Percentiles rank a stretch among this genome's conserved stretches.
These are phyloP conservation scores for Percopsis transmontana DNA, from an alignment of 2,113 vertebrate genomes.

Conservation along the genomic window DNA sequence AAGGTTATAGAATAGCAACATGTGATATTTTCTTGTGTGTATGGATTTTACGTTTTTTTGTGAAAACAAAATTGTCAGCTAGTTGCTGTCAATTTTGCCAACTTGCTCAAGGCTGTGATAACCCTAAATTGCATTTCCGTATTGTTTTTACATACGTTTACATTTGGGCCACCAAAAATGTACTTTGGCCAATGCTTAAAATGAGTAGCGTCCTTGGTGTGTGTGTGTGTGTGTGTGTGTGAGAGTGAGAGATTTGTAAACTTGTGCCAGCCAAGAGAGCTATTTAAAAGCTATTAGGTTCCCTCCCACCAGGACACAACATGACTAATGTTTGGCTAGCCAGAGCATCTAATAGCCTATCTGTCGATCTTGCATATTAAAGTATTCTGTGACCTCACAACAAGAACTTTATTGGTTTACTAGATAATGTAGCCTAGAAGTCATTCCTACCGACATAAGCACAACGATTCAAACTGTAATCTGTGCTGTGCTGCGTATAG, in stretches of 20 bases:
- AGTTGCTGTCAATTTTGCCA: too few species aligned
- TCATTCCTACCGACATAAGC: not conserved
- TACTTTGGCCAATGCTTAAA: constrained; percentile 1
- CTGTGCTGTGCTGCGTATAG: too few species aligned
- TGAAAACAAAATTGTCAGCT: too few species aligned
- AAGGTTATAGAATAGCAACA: too few species aligned
- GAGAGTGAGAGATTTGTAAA: constrained; percentile 15
- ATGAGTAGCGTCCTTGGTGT: not conserved
- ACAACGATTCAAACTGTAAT: not conserved
- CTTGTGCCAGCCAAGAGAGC: constrained; percentile 37
- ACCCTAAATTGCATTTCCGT: too few species aligned
- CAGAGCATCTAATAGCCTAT: not conserved
- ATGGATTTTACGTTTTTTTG: too few species aligned
- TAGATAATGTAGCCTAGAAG: not conserved
- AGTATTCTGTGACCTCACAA: not conserved
- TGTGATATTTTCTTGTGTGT: too few species aligned
- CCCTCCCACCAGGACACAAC: constrained; percentile 32
- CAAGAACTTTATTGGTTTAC: not conserved
- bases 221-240: not conserved
- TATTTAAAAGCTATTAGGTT: constrained; percentile 45
- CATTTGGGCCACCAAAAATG: too few species aligned
- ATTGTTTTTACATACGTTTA: too few species aligned
- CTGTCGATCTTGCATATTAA: not conserved
- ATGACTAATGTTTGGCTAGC: constrained; percentile 31
- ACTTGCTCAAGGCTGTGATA: too few species aligned